Evolutionary conservation across 2,888 invertebrate species (phyloP).

Genomic region (Vanessa cardui): DNA sequence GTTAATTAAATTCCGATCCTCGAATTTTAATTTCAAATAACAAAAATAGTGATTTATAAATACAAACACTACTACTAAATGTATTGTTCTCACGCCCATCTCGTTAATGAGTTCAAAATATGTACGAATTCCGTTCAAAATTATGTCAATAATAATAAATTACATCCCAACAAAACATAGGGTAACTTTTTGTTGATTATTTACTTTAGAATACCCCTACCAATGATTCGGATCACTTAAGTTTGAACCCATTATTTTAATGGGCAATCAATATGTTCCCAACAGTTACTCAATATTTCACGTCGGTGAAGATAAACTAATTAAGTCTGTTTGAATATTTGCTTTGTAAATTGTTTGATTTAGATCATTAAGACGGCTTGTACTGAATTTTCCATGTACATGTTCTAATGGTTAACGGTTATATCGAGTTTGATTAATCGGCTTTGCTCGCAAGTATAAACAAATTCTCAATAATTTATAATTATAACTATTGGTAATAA

Average conservation of each 20-base stretch:
- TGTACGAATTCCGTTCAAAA: background rate
- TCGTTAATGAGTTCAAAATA: too few relatives aligned
- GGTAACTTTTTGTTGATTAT: slow-evolving; percentile 44
- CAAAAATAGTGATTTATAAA: too few relatives aligned
- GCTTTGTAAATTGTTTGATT: slow-evolving; percentile 74
- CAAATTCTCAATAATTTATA: background rate
- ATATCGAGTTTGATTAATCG: slow-evolving; percentile 21
- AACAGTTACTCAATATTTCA: slow-evolving; percentile 69
- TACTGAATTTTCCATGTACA: slow-evolving; percentile 49
- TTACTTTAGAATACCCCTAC: slow-evolving; percentile 58
- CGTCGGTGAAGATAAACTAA: slow-evolving; percentile 63
- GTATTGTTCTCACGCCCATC: too few relatives aligned
- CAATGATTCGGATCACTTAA: slow-evolving; percentile 66
- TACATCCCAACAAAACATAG: slow-evolving; percentile 51
- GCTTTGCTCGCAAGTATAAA: slow-evolving; percentile 6
- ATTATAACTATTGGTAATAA: background rate
- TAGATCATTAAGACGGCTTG: slow-evolving; percentile 65
- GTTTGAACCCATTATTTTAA: slow-evolving; percentile 73
- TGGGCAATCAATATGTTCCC: slow-evolving; percentile 74
- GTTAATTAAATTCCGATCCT: slow-evolving; percentile 2
- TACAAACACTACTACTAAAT: too few relatives aligned
- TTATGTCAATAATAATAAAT: background rate
- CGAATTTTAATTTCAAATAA: slow-evolving; percentile 1
- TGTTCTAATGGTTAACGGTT: slow-evolving; percentile 27
- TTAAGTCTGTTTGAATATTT: slow-evolving; percentile 78